Conservation (phyloP, 2,797 vertebrate species). For the Huso huso region DNA sequence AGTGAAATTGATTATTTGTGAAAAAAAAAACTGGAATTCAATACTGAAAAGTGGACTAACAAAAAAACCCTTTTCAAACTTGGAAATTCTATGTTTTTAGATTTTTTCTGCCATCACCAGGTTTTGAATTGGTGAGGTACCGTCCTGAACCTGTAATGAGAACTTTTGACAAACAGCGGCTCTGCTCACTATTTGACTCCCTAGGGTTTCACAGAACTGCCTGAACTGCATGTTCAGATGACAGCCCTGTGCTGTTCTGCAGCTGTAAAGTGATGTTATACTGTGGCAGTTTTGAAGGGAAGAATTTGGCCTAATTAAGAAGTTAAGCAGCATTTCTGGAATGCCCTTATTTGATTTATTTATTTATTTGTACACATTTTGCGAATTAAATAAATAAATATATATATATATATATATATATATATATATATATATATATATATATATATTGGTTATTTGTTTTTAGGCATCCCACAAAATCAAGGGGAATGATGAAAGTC, state of each 20-base stretch:
- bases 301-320: not conserved
- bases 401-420: too few species aligned
- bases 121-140: conserved; percentile 8
- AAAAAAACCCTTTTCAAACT: too few species aligned
- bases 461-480: too few species aligned
- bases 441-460: too few species aligned
- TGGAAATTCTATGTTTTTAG: too few species aligned
- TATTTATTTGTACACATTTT: not conserved
- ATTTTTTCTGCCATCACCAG: not conserved
- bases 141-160: conserved; percentile 10
- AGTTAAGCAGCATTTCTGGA: not conserved
- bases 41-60: too few species aligned
- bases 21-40: too few species aligned
- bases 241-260: conserved; percentile 11
- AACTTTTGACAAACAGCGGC: conserved; percentile 12
- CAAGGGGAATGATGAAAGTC: too few species aligned
- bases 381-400: not conserved
- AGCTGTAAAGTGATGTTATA: not conserved
- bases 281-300: not conserved
- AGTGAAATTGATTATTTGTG: too few species aligned
- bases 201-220: conserved; percentile 19
- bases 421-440: too few species aligned
- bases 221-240: conserved; percentile 19
- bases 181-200: conserved; percentile 2
- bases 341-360: not conserved